Evolutionary conservation across 2,113 vertebrate species (phyloP), one percentile per base, ranked within the genome.

Genomic region (Propithecus coquereli): DNA sequence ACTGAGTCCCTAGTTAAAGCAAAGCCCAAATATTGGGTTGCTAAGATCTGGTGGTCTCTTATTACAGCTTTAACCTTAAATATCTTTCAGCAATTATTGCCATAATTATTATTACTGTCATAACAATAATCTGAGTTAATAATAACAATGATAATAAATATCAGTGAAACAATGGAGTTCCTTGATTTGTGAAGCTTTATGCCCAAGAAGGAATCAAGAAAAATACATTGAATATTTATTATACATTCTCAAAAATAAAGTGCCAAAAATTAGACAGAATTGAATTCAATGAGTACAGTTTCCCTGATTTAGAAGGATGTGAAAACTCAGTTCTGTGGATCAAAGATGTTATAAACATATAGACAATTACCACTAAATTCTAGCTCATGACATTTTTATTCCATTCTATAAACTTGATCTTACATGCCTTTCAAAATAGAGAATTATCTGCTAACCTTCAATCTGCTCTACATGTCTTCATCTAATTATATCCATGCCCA

Each of bases 1-100:
- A 89, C 50, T 73, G 81, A 95, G 43, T 92, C 14, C 40, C 92
- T 0, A 87, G 40, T 88, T 95, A 79, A 96, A 87, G 61, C 71
- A 97, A 63, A 94, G 97, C 90, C 23, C n/a, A 97, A 94, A 83
- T 71, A 81, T 37, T 7, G 9, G n/a, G 27, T 65, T 83, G 30
- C 90, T 76, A 82, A 88, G 65, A 91, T 80, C 82, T 95, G 32
- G 12, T 90, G 17, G 37, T 71, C 54, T 91, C 34, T 87, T 93
- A 94, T 79, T 94, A 95, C 9, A 66, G 59, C 66, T 94, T 97
- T 92, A 96, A 90, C 54, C 85, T 95, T 81, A 92, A 95, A 90
- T 77, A 90, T 52, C 25, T 66, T 94, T 2, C 10, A 96, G 37
- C 5, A 90, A 71, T 97, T 97, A 86, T 70, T 90, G 94, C n/a